Evolutionary conservation across 2,888 invertebrate genomes (phyloP), one percentile per base, ranked within the genome.

Genomic region (Lampropteryx suffumata): DNA sequence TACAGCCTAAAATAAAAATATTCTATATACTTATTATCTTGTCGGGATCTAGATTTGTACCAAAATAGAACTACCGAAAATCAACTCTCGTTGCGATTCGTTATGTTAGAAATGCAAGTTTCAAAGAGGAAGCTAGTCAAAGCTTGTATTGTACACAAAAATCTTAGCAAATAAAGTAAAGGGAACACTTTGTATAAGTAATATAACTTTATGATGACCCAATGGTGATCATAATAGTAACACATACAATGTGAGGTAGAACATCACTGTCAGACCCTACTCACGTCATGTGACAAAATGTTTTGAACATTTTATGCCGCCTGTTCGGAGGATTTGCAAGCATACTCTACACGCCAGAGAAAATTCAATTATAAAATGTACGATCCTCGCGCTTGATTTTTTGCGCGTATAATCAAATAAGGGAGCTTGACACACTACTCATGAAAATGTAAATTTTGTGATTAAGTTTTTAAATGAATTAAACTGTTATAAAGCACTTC

Each of bases 241-340:
- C 4, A 3, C 17, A 3, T 2, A 17, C 17, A 17, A 17, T 17
- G 17, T 17, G 17, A 2, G 17, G 17, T 70, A 69, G 68, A 69
- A 73, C 71, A 65, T 66, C 68, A 62, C 74, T 76, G 83, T 83
- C 84, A 79, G 66, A 83, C 83, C 84, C 82, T 76, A 64, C 78
- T 84, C 84, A 80, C 66, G 61, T 62, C 67, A 71, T 69, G 71
- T 72, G 69, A 73, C 62, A 62, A 64, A 65, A 56, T 52, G 56
- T 47, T 56, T 56, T 52, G 12, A 48, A 51, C 40, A 54, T 40
- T 41, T 45, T 47, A 14, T 28, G 33, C 33, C 29, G 9, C 21
- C 7, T 36, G 30, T 48, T 41, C 35, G n/a, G 10, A 0, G 17
- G 26, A 17, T 24, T 30, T 14, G 26, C 26, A 30, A 42, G 13